Evolutionary conservation across 2,113 vertebrate species (phyloP), one percentile per base, ranked within the genome.

Genomic region (Oncorhynchus keta): DNA sequence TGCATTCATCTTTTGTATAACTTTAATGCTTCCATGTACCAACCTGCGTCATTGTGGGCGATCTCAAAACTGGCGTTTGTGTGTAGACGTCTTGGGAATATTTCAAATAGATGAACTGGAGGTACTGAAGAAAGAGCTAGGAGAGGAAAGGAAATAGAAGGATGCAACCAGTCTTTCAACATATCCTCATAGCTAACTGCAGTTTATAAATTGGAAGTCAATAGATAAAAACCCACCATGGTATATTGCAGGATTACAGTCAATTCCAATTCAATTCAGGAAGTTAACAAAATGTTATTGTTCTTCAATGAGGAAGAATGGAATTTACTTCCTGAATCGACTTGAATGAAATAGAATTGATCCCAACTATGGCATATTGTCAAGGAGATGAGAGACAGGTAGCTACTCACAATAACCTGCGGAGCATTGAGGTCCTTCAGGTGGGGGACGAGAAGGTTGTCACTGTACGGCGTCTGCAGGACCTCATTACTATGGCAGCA

Each of bases 61-160:
- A 91, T 73, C 86, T 86, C 5, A 78, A 65, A 73, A 93, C 91
- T 0, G 94, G 91, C 73, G 89, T 92, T 75, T 92, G 83, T 74
- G 88, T 83, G 59, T 89, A 81, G 20, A 88, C 81, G 59, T 94
- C 94, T 74, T 95, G 92, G 81, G 92, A 95, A 83, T 92, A 96
- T 77, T 94, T 96, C 67, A 96, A 76, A 81, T 96, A 97, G 70
- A 99, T 92, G 85, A 95, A 99, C 76, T 95, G 93, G 11, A 99
- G 90, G 87, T 99, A 99, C 82, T 90, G 93, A 11, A 99, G 95
- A 85, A 99, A 95, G 0, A 97, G 90, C 98, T 99, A 80, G 83
- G 55, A 86, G n/a, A 79, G 12, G 81, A 81, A 35, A 5, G 20
- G 6, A 35, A 45, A 26, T 2, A 5, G 51, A 55, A 55, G 51